Base-by-base conservation (phyloP, 30 jellyfish, hydroid and myxozoan genomes). In the Cassiopea andromeda region DNA sequence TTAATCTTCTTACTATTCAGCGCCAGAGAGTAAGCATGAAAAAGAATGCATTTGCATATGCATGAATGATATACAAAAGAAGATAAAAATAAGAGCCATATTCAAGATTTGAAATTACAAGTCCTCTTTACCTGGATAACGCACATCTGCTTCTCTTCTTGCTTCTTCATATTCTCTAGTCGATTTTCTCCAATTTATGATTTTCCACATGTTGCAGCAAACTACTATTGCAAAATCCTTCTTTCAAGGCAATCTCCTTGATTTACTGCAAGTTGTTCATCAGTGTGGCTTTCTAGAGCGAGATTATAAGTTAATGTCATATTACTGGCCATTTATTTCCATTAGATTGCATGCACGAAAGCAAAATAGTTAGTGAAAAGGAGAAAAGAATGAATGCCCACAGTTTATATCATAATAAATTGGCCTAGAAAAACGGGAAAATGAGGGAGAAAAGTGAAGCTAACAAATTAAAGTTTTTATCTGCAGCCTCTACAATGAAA, bases 121-220 rank as follows among this genome's bases (percentile, higher is more conserved):
- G 9, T 9, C 9, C 64, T 50, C 5, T 2, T 48, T 75, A 87
- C 94, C 94, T 61, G 94, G 94, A 71, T 87, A 87, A n/a, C 94
- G 69, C 50, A 87, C 86, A 1, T 87, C 94, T 2, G 77, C 69
- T 14, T 87, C 94, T 38, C 82, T 69, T 45, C 88, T 81, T 18
- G 94, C 94, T 49, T 87, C 94, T 66, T 90, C 86, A 47, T 87
- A 87, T 19, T 87, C 94, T 17, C 86, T 83, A 1, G 94, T 60
- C 6, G 94, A 69, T 50, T 87, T 87, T 54, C 94, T 79, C 94
- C 94, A 87, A 81, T 80, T 87, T 19, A 87, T 69, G 54, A 87
- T 87, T 60, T 73, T 78, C 94, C 94, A 87, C 94, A 87, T 87
- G 10, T 68, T 67, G 68, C 60, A 16, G 50, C 49, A n/a, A n/a